A percentile compares a stretch with the other conserved stretches of the same genome.
phyloP scores from a whole-genome alignment of 2,113 vertebrate genomes.

The Polyodon spathula region DNA sequence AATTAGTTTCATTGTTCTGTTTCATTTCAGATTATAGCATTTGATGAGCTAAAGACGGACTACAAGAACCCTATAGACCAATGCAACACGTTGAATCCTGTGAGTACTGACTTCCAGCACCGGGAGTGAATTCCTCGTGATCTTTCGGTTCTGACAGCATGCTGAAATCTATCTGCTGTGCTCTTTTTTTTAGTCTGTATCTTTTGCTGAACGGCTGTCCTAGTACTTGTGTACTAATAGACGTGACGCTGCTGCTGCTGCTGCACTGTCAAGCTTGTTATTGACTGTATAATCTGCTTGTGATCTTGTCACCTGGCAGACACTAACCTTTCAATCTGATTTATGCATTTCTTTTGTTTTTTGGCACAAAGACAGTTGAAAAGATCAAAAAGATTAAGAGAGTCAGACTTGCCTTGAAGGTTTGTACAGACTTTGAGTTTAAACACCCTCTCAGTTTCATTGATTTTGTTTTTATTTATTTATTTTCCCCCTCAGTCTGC shows the following conservation, averaged over 20 bases:
- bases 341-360: conserved; percentile 66
- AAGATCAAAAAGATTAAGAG: conserved; percentile 99
- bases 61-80: conserved; percentile 99
- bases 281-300: conserved; percentile 70
- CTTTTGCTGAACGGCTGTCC: conserved; percentile 20
- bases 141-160: too few relatives aligned
- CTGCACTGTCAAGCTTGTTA: conserved; percentile 61
- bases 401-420: conserved; percentile 99
- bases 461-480: conserved; percentile 48
- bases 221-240: conserved; percentile 23
- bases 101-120: too few relatives aligned
- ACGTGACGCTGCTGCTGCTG: conserved; percentile 21
- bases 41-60: conserved; percentile 97
- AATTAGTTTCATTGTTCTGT: conserved; percentile 21
- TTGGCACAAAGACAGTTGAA: conserved; percentile 96
- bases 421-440: conserved; percentile 91
- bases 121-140: too few relatives aligned
- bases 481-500: conserved; percentile 54
- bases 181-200: conserved; percentile 19
- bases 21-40: conserved; percentile 83
- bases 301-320: conserved; percentile 79
- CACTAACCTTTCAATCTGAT: conserved; percentile 93
- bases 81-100: conserved; percentile 97
- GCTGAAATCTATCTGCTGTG: too few relatives aligned
- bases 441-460: conserved; percentile 58